Conservation (phyloP, 2,888 invertebrate genomes). For the Taenaris catops region DNA sequence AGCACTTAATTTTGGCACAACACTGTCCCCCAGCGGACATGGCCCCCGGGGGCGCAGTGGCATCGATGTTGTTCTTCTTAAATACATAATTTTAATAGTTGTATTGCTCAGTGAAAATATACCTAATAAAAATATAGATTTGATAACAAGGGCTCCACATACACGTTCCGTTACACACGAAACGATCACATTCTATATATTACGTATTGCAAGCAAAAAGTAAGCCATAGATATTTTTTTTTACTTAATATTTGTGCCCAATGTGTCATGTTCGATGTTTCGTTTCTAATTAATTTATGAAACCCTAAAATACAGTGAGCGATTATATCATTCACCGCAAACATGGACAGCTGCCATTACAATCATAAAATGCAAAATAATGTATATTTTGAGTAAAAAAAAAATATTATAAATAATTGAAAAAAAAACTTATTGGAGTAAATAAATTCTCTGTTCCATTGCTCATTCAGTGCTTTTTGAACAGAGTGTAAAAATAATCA, state of each 20-base stretch:
- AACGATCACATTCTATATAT: constrained; percentile 47
- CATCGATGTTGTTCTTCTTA: constrained; percentile 69
- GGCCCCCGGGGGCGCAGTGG: constrained; percentile 54
- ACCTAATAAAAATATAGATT: constrained; percentile 32
- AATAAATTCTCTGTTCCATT: constrained; percentile 79
- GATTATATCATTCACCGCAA: constrained; percentile 56
- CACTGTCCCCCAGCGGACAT: too few species aligned
- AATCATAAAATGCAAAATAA: constrained; percentile 76
- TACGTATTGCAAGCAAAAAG: constrained; percentile 53
- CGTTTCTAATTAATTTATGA: constrained; percentile 67
- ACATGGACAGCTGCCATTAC: constrained; percentile 76
- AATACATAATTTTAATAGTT: constrained; percentile 39
- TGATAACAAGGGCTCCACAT: constrained; percentile 53
- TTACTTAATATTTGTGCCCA: constrained; percentile 74
- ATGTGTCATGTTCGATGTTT: constrained; percentile 79
- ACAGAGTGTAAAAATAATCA: constrained; percentile 70
- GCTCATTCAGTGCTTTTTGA: constrained; percentile 71
- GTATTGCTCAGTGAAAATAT: constrained; percentile 55
- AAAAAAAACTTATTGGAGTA: constrained; percentile 74
- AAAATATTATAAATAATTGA: constrained; percentile 57
- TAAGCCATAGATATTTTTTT: constrained; percentile 51
- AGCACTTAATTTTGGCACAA: constrained; percentile 79
- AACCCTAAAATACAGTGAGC: constrained; percentile 63
- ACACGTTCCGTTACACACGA: constrained; percentile 36
- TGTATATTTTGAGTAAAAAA: constrained; percentile 70